phyloP scores from a whole-genome alignment of 2,888 invertebrate species.

The Nomada ruficornis region DNA sequence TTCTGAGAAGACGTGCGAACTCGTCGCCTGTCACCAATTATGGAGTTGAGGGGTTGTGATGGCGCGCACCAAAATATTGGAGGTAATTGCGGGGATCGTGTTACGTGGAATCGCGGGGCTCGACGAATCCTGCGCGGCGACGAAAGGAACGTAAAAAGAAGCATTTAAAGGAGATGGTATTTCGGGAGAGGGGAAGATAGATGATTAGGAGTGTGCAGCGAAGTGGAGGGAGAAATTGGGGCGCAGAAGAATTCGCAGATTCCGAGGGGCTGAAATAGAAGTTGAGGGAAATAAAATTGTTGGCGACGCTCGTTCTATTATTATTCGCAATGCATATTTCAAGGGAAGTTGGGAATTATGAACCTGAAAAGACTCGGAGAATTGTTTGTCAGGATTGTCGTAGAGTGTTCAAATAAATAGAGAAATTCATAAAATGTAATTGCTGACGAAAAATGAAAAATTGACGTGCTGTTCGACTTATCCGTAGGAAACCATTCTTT shows the following conservation, averaged over 20 bases:
- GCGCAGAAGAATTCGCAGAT: not conserved
- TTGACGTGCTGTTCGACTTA: too few relatives aligned
- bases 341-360: too few relatives aligned
- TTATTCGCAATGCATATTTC: too few relatives aligned
- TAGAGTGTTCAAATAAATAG: too few relatives aligned
- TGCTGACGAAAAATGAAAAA: too few relatives aligned
- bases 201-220: not conserved
- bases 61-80: slow-evolving; percentile 51
- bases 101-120: slow-evolving; percentile 31
- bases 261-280: not conserved
- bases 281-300: not conserved
- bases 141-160: not conserved
- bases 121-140: not conserved
- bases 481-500: too few relatives aligned
- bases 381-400: too few relatives aligned
- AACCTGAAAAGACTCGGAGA: too few relatives aligned
- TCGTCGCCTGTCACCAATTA: slow-evolving; percentile 58
- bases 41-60: slow-evolving; percentile 29
- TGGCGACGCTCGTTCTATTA: too few relatives aligned
- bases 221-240: not conserved
- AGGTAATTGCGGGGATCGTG: slow-evolving; percentile 54
- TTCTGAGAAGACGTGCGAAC: slow-evolving; percentile 55
- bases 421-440: too few relatives aligned
- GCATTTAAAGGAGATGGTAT: not conserved
- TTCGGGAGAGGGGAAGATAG: not conserved